Conservation (phyloP, 2,888 invertebrate species). For the Bedellia somnulentella region DNA sequence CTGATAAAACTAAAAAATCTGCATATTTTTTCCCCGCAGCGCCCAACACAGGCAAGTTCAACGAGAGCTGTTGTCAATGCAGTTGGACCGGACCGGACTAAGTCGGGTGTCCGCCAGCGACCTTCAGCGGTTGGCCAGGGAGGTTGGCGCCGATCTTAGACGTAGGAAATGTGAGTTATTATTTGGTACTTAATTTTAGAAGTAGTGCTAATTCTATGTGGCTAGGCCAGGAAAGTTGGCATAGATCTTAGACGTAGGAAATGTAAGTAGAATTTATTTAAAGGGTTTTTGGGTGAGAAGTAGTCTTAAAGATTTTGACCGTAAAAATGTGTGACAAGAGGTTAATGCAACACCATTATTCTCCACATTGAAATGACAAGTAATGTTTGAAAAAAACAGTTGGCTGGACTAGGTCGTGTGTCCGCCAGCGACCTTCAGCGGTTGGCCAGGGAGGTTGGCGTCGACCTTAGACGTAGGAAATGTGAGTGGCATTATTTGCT, state of each 20-base stretch:
- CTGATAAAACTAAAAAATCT: too few relatives aligned
- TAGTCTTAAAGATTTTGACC: too few relatives aligned
- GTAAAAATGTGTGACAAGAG: too few relatives aligned
- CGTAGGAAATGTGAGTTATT: slow-evolving; percentile 23
- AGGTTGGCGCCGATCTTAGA: slow-evolving; percentile 26
- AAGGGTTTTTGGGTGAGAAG: too few relatives aligned
- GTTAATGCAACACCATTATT: too few relatives aligned
- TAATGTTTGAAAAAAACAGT: too few relatives aligned
- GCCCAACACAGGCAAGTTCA: slow-evolving; percentile 29
- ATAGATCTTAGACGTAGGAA: too few relatives aligned
- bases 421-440: slow-evolving; percentile 22
- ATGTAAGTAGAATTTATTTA: too few relatives aligned
- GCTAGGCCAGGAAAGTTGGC: too few relatives aligned
- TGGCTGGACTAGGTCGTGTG: slow-evolving; percentile 22
- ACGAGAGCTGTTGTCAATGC: slow-evolving; percentile 39
- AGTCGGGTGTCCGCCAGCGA: slow-evolving; percentile 23
- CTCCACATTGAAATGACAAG: too few relatives aligned
- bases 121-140: slow-evolving; percentile 24
- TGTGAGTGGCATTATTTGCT: slow-evolving; percentile 18
- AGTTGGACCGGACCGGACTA: slow-evolving; percentile 30
- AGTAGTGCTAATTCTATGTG: too few relatives aligned
- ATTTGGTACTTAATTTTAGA: too few relatives aligned
- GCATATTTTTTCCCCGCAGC: slow-evolving; percentile 18
- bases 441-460: slow-evolving; percentile 29
- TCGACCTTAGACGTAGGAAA: slow-evolving; percentile 23